Evolutionary conservation across 2,888 invertebrate genomes (phyloP), one percentile per base, ranked within the genome.

Genomic region (Tetanocera ferruginea): DNA sequence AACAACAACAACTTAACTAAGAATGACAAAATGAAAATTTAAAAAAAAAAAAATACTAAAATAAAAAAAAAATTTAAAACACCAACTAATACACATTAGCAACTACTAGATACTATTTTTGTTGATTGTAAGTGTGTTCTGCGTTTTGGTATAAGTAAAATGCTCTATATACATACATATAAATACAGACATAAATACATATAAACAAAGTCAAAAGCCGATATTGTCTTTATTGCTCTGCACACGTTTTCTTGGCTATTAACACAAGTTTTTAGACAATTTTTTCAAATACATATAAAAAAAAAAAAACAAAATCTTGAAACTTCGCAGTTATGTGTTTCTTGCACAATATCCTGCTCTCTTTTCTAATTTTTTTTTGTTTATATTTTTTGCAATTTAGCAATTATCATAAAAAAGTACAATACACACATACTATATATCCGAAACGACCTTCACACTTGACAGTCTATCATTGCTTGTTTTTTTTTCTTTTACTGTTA

Each of bases 371-470:
- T 60, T 25, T 25, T 11, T 25, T 60, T 60, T 25, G 3, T 28
- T n/a, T n/a, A n/a, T n/a, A n/a, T n/a, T 60, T 28, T 25, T 60
- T 17, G 28, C 49, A 23, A 4, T 23, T 25, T 67, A 37, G 1
- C 37, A 43, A 43, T 43, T 43, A 43, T 43, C 43, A 43, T 43
- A 43, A 43, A 43, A 23, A 37, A 23, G 23, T 19, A 34, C 17
- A 34, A 19, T 37, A 34, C 8, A 23, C n/a, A n/a, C n/a, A n/a
- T n/a, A n/a, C n/a, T n/a, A n/a, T 34, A 19, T 49, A 23, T 14
- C 43, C 4, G 6, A 14, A 67, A 43, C 67, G 67, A 67, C 67
- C 67, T 67, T 67, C 67, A 67, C 67, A 67, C 37, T 67, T 43
- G 43, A 67, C 43, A 43, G 43, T 23, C 67, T 23, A 43, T 17